Percentiles rank a stretch among this genome's conserved stretches.
These are phyloP conservation scores for Ophthalmolycus amberensis DNA, from an alignment of 2,113 vertebrate species.

Conservation along the genomic window DNA sequence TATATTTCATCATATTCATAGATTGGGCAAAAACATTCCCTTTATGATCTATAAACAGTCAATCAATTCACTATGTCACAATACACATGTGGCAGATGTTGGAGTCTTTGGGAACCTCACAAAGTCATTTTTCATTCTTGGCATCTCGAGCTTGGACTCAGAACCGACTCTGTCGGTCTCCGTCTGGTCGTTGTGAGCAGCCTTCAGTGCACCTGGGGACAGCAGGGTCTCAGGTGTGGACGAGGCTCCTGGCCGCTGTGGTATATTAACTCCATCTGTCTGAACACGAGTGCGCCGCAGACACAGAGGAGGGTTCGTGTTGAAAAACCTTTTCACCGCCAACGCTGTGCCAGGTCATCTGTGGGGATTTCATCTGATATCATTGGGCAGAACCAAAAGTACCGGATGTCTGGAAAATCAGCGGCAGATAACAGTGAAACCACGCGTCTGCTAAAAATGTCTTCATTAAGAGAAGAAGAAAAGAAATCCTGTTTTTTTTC, in stretches of 20 bases:
- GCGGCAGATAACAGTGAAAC: too few species aligned
- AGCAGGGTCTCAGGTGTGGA: slow-evolving; percentile 60
- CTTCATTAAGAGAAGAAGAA: neutral
- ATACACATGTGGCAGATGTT: too few species aligned
- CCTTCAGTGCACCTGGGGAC: too few species aligned
- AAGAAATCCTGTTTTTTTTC: neutral
- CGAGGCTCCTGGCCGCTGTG: neutral
- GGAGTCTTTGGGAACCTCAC: too few species aligned
- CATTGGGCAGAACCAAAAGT: neutral
- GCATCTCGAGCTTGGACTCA: too few species aligned
- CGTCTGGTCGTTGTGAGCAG: too few species aligned
- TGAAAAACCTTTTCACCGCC: neutral
- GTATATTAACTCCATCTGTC: slow-evolving; percentile 16
- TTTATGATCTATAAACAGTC: too few species aligned
- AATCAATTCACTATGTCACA: too few species aligned
- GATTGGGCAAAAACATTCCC: too few species aligned
- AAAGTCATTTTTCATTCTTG: too few species aligned
- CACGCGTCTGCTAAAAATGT: neutral
- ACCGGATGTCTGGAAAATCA: neutral
- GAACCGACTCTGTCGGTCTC: too few species aligned
- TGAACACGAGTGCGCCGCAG: neutral
- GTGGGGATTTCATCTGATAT: neutral
- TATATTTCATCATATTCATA: too few species aligned
- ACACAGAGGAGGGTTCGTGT: neutral
- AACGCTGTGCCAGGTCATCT: neutral